phyloP scores from a whole-genome alignment of 2,113 vertebrate genomes.

The Vidua macroura region DNA sequence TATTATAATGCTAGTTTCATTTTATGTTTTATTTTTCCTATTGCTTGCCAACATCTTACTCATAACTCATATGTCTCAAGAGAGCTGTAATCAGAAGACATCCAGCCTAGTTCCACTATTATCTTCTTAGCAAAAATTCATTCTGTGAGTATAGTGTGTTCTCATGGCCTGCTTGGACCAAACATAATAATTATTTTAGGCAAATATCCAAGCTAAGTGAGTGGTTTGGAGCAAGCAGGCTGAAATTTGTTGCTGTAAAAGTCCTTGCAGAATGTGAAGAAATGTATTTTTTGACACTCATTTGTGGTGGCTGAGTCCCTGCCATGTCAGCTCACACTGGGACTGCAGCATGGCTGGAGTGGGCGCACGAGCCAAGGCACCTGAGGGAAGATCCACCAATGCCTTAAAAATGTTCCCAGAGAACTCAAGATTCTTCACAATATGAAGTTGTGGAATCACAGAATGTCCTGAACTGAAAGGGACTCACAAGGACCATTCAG shows the following conservation, averaged over 20 bases:
- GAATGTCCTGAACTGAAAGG: background rate
- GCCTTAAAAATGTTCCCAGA: background rate
- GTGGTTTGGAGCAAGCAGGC: slow-evolving; percentile 28
- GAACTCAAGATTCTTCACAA: background rate
- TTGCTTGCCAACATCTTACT: slow-evolving; percentile 45
- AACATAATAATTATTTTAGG: slow-evolving; percentile 53
- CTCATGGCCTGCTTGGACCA: slow-evolving; percentile 26
- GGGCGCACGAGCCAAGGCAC: background rate
- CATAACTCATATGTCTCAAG: background rate
- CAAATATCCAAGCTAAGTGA: slow-evolving; percentile 48
- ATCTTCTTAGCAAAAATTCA: slow-evolving; percentile 47
- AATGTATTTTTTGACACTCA: background rate
- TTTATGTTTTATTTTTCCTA: slow-evolving; percentile 18
- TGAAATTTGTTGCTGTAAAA: slow-evolving; percentile 26
- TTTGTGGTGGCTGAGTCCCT: background rate
- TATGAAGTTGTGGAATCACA: background rate
- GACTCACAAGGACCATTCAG: background rate
- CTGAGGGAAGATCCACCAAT: background rate
- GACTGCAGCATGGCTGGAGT: background rate
- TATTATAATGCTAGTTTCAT: background rate
- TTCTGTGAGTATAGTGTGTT: background rate
- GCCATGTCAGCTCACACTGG: fast-evolving
- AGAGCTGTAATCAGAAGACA: slow-evolving; percentile 32
- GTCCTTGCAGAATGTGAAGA: slow-evolving; percentile 15
- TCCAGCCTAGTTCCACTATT: slow-evolving; percentile 7